A percentile compares a stretch with the other conserved stretches of the same genome.
These are phyloP conservation scores for Frankliniella intonsa DNA, from an alignment of 2,888 invertebrate species.

Conservation along the genomic window DNA sequence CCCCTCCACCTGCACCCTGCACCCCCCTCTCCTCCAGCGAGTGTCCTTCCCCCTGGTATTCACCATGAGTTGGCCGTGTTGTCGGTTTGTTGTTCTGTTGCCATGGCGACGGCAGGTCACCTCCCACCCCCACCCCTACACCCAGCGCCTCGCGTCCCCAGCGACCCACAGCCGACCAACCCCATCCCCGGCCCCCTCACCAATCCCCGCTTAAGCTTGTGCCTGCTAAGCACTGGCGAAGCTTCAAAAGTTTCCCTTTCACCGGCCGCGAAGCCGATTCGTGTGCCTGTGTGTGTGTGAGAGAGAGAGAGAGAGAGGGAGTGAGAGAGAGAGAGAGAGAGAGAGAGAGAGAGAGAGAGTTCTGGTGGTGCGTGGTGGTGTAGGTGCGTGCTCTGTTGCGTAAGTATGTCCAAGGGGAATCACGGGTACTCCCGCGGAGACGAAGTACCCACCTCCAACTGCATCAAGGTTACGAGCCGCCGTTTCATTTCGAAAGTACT, in stretches of 20 bases:
- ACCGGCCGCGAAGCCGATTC: not conserved
- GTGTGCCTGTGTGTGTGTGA: not conserved
- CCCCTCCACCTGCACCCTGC: no score
- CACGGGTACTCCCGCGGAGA: no score
- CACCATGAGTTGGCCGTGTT: not conserved
- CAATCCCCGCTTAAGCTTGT: not conserved
- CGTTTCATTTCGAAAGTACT: no score
- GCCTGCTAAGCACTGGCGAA: not conserved
- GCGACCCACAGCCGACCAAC: not conserved
- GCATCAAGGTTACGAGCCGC: no score
- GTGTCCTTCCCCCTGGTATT: not conserved
- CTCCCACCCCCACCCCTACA: not conserved
- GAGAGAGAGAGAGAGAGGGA: not conserved
- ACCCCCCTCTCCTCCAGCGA: not conserved
- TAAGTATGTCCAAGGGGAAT: no score
- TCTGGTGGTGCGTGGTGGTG: not conserved
- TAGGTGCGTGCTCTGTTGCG: no score
- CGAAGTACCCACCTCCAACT: no score
- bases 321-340: not conserved
- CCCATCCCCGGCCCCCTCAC: not conserved
- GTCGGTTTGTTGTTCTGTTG: not conserved
- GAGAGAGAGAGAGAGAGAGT: not conserved
- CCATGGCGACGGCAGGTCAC: not conserved
- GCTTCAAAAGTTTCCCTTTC: conserved; percentile 17
- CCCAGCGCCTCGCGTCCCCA: not conserved